These are phyloP conservation scores for Austrolebias charrua DNA, from an alignment of 2,797 vertebrate genomes.

Conservation along the genomic window DNA sequence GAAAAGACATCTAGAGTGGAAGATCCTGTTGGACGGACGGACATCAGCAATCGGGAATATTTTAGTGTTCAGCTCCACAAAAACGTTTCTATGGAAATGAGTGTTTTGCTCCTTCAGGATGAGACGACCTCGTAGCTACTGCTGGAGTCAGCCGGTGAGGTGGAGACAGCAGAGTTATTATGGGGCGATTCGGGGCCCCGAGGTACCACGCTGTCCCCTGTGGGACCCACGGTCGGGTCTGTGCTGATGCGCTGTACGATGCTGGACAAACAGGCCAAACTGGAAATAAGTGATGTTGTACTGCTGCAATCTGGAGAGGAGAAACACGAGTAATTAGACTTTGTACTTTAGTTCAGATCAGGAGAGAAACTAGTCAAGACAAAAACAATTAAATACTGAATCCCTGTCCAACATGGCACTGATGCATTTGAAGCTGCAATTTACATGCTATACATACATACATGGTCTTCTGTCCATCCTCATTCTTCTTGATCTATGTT, in stretches of 20 bases:
- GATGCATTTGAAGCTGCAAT: too few species aligned
- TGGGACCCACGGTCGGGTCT: constrained; percentile 69
- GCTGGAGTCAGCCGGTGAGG: constrained; percentile 51
- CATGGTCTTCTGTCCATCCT: too few species aligned
- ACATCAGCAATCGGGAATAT: constrained; percentile 16
- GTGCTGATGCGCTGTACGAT: constrained; percentile 93
- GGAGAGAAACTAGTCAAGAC: background rate
- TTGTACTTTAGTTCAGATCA: background rate
- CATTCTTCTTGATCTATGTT: too few species aligned
- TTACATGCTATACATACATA: too few species aligned
- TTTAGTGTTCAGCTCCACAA: constrained; percentile 9
- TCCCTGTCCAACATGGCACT: too few species aligned
- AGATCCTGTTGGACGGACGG: background rate
- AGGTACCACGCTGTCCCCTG: constrained; percentile 59
- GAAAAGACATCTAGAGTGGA: background rate
- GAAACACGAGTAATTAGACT: background rate
- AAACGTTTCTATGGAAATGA: constrained; percentile 15
- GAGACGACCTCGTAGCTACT: constrained; percentile 84
- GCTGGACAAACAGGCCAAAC: constrained; percentile 89
- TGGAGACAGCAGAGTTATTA: constrained; percentile 38
- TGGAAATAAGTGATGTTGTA: constrained; percentile 82
- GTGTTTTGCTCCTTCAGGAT: constrained; percentile 34
- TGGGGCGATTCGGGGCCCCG: constrained; percentile 59
- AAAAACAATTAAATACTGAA: too few species aligned
- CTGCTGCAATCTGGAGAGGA: constrained; percentile 76